These are phyloP conservation scores for Lasaia peninsularis DNA, from an alignment of 1,140 invertebrate species.

Conservation along the genomic window DNA sequence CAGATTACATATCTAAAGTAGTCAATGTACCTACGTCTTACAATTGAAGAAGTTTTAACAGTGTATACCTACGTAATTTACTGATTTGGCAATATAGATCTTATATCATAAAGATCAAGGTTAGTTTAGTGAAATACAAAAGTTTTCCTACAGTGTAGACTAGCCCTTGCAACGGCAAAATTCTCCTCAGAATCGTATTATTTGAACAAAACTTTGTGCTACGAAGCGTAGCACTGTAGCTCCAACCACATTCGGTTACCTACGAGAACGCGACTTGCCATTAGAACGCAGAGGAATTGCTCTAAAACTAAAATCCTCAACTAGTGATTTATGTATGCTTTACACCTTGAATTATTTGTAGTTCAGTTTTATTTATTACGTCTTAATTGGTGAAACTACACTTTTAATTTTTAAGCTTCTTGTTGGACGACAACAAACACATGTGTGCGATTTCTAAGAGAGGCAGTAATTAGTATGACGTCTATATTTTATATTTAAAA, in stretches of 20 bases:
- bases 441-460: too few relatives aligned
- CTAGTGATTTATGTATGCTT: not conserved
- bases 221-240: not conserved
- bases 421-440: too few relatives aligned
- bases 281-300: not conserved
- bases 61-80: too few relatives aligned
- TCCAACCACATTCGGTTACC: constrained; percentile 2
- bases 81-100: too few relatives aligned
- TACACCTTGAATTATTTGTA: not conserved
- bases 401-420: too few relatives aligned
- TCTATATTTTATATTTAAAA: too few relatives aligned
- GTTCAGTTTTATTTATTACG: not conserved
- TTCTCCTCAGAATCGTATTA: not conserved
- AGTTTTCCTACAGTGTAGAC: not conserved
- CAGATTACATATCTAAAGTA: too few relatives aligned
- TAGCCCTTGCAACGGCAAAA: not conserved
- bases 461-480: too few relatives aligned
- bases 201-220: constrained; percentile 1
- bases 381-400: too few relatives aligned
- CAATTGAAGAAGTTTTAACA: too few relatives aligned
- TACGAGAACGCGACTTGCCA: not conserved
- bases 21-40: too few relatives aligned
- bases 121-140: not conserved
- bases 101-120: too few relatives aligned
- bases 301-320: not conserved